Evolutionary conservation across 1,140 invertebrate species (phyloP), one percentile per base, ranked within the genome.

Genomic region (Leptinotarsa lineolata): DNA sequence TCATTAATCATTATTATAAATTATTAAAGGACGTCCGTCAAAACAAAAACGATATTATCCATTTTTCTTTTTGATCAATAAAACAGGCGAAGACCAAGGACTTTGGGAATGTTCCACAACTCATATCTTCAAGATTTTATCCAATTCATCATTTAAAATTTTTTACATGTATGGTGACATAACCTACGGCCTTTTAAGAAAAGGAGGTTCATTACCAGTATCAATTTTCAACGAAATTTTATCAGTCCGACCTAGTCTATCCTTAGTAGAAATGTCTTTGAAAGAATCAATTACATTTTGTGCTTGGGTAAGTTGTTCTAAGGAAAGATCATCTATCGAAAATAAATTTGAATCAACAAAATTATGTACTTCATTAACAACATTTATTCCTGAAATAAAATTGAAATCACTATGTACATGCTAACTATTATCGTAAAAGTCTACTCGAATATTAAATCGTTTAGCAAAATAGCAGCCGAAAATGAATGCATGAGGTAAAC

Each of bases 11-110:
- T n/a, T n/a, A n/a, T n/a, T n/a, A n/a, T n/a, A n/a, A n/a, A n/a
- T n/a, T n/a, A n/a, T n/a, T 2, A 85, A 30, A 72, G 79, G 80
- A 2, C 84, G 65, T 44, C 79, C 79, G 58, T 85, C 83, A 8
- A 85, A 74, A 68, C 81, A 83, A 73, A 84, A 80, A 4, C 83
- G 18, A 71, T 72, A 72, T 58, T 78, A 68, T 16, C 72, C 74
- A 45, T 18, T 24, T 12, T 61, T 16, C 66, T 79, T 79, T 24
- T 74, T 76, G 12, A 79, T 70, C 39, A 79, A 72, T 8, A 78
- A 13, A 1, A 76, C 71, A 12, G 72, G 46, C 5, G 68, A 73
- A 70, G 45, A 68, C 72, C 74, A 77, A 3, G 77, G 72, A 24
- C 72, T 73, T 3, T 72, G 16, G 15, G 72, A 78, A 20, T 66